Evolutionary conservation across 1,140 invertebrate genomes (phyloP), one percentile per base, ranked within the genome.

Genomic region (Microplitis demolitor): DNA sequence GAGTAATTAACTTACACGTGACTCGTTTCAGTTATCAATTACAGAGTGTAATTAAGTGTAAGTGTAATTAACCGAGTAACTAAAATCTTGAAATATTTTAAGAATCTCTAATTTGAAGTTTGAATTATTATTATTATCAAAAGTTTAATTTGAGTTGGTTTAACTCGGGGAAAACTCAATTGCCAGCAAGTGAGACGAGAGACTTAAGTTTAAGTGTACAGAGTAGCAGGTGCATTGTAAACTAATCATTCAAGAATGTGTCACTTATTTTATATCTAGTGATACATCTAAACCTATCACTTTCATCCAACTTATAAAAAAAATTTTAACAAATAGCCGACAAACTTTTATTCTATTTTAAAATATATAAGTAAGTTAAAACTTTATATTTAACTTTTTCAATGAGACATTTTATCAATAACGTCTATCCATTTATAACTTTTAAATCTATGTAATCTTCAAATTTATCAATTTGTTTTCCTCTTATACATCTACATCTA

Each of bases 171-270:
- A 62, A 35, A 39, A 37, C 62, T 64, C 62, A 64, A 64, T 64
- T 64, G 62, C 37, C 62, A 34, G 16, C 4, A 8, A 37, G 3
- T 37, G 31, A 14, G 62, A 62, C 8, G 8, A 16, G 9, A 62
- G n/a, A 35, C 37, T 34, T 39, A 37, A 45, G 39, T 45, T 45
- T 45, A 9, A 45, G 6, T 33, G 9, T 33, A 13, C 53, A 9
- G 58, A 16, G 58, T 13, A 64, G n/a, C 62, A 64, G 62, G 62
- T 64, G 62, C 35, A 64, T 34, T 64, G 35, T 13, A 13, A 37
- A 61, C 58, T 14, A 64, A 64, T 13, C 34, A 14, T 64, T 64
- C 35, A 39, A 34, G 4, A 64, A 64, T 37, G 62, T 64, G 34
- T 45, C 34, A 64, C 33, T 4, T 62, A 62, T 45, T 6, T 3